Conservation (phyloP, 1,140 invertebrate species). For the Heliconius melpomene region DNA sequence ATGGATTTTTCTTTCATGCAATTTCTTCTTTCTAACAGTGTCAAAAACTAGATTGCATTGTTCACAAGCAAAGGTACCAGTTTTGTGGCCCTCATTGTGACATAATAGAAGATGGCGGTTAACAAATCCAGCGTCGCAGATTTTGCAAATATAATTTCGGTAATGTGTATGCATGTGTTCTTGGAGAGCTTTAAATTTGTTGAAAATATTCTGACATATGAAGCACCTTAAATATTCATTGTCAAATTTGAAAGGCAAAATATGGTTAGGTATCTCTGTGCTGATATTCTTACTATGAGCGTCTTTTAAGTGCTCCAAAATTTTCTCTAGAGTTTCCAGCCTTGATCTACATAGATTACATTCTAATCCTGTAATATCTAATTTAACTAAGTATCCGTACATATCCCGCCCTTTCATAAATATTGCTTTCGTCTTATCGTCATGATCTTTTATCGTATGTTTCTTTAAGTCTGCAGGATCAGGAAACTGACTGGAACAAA, state of each 20-base stretch:
- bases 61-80: slow-evolving; percentile 48
- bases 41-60: slow-evolving; percentile 53
- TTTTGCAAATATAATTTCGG: slow-evolving; percentile 57
- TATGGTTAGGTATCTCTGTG: slow-evolving; percentile 51
- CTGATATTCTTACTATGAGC: slow-evolving; percentile 49
- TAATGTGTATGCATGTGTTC: slow-evolving; percentile 64
- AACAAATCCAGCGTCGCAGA: slow-evolving; percentile 57
- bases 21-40: slow-evolving; percentile 48
- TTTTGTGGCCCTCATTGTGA: slow-evolving; percentile 54
- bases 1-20: slow-evolving; percentile 53
- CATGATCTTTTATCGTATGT: slow-evolving; percentile 53
- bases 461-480: slow-evolving; percentile 57
- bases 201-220: slow-evolving; percentile 53
- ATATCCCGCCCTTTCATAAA: slow-evolving; percentile 53
- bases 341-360: slow-evolving; percentile 48
- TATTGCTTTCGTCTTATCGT: slow-evolving; percentile 42
- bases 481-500: slow-evolving; percentile 52
- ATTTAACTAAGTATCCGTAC: slow-evolving; percentile 52
- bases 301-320: slow-evolving; percentile 53
- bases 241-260: slow-evolving; percentile 60
- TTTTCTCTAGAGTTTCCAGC: slow-evolving; percentile 40
- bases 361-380: slow-evolving; percentile 52
- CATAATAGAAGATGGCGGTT: slow-evolving; percentile 42
- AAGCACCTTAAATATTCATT: slow-evolving; percentile 47
- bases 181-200: slow-evolving; percentile 53